Percentiles rank a stretch among this genome's conserved stretches.
These are phyloP conservation scores for Actenoides hombroni DNA, from an alignment of 2,113 vertebrate genomes.

Conservation along the genomic window DNA sequence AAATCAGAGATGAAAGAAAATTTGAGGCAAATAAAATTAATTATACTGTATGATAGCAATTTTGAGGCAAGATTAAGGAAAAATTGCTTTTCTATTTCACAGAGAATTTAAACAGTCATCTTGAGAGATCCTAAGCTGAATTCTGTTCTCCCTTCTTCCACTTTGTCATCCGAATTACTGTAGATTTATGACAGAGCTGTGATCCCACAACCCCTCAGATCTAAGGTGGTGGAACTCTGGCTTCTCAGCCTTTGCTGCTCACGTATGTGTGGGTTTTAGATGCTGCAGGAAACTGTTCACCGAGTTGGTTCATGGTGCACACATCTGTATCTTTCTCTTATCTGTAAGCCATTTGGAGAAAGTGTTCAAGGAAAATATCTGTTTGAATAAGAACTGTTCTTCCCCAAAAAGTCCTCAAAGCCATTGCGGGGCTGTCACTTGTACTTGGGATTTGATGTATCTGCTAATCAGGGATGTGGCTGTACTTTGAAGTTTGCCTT, in stretches of 20 bases:
- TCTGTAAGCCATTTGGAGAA: neutral
- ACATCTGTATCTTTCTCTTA: neutral
- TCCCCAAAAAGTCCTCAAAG: neutral
- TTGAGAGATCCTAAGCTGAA: neutral
- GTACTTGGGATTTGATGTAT: fast-evolving
- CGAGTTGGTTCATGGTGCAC: neutral
- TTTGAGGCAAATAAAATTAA: neutral
- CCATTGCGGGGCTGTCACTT: neutral
- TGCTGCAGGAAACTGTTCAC: neutral
- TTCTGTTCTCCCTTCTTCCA: neutral
- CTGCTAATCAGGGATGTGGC: neutral
- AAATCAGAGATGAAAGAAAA: slow-evolving; percentile 1
- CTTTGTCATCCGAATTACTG: neutral
- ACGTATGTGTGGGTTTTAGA: neutral
- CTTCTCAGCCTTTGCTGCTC: neutral
- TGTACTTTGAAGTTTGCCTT: neutral
- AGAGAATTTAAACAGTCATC: neutral
- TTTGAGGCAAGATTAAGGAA: neutral
- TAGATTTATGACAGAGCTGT: neutral
- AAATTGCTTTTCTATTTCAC: neutral
- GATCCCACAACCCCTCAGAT: neutral
- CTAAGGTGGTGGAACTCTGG: neutral
- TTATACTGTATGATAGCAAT: neutral
- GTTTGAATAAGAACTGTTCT: neutral
- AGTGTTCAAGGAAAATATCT: neutral